These are phyloP conservation scores for Nycticebus coucang DNA, from an alignment of 2,113 vertebrate genomes.

Conservation along the genomic window DNA sequence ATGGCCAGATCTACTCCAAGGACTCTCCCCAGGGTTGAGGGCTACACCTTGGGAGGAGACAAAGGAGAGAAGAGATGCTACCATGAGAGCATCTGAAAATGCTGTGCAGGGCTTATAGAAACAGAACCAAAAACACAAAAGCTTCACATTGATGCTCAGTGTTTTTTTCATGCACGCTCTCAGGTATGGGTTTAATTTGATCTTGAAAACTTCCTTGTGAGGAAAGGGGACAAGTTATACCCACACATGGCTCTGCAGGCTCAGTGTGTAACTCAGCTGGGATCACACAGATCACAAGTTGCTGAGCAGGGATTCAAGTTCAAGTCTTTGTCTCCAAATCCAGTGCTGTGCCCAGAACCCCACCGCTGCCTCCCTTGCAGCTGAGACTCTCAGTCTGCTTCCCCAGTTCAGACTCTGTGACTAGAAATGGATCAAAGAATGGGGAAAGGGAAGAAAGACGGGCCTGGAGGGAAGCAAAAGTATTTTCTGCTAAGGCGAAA, in stretches of 20 bases:
- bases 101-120: neutral
- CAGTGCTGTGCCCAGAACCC: neutral
- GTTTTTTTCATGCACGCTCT: neutral
- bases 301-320: neutral
- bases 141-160: neutral
- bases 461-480: neutral
- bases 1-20: neutral
- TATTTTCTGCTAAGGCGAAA: neutral
- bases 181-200: neutral
- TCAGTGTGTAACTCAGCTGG: neutral
- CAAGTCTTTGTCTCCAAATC: neutral
- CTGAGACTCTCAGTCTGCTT: neutral
- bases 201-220: neutral
- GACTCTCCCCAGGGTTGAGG: neutral
- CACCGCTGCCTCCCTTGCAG: neutral
- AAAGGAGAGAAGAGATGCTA: neutral
- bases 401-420: neutral
- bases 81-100: neutral
- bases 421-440: neutral
- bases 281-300: neutral
- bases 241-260: neutral
- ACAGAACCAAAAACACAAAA: neutral
- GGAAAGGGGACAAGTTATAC: neutral
- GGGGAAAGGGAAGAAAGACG: neutral
- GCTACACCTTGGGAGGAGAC: neutral